Base-by-base conservation (phyloP, 2,888 invertebrate species). In the Caenorhabditis panamensis region DNA sequence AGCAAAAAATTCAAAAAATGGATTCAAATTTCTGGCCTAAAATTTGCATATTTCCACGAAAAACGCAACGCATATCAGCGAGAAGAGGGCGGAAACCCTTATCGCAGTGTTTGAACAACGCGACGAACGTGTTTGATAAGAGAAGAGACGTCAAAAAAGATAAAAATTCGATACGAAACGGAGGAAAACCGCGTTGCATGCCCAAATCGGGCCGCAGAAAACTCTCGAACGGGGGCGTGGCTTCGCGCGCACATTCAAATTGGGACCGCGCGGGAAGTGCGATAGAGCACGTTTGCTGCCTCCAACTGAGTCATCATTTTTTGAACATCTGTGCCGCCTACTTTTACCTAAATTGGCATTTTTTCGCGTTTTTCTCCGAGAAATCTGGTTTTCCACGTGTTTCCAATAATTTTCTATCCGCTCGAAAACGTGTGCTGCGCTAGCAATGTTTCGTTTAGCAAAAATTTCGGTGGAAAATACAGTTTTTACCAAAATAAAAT, bases 161-260 rank as follows among this genome's bases (percentile, higher is more conserved):
- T 59, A 64, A 76, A 63, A 73, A 76, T 22, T 47, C 54, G 49
- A 62, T 31, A 51, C 18, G 54, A 62, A 76, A 20, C 37, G 28
- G 56, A 53, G 20, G 49, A 63, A 47, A 62, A 63, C 37, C 31
- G 61, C 51, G 22, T 54, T 9, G 56, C 22, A 64, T 64, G 56
- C 37, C 54, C 47, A 16, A 51, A 47, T n/a, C 47, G n/a, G 51
- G 47, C 64, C 31, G 36, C 44, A 61, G 71, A 79, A 79, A 75
- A 64, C 68, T 71, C 79, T 71, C 69, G 75, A 79, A 79, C 37
- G 61, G 59, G 53, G 79, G 79, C 69, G 79, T 56, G 68, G 67
- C 58, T 58, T 62, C 79, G 69, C 73, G 79, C 79, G 69, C 72
- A 26, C 63, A 79, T 79, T 79, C 75, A 79, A 79, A 79, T 79